phyloP scores from a whole-genome alignment of 1,140 invertebrate genomes.

The Apis laboriosa region DNA sequence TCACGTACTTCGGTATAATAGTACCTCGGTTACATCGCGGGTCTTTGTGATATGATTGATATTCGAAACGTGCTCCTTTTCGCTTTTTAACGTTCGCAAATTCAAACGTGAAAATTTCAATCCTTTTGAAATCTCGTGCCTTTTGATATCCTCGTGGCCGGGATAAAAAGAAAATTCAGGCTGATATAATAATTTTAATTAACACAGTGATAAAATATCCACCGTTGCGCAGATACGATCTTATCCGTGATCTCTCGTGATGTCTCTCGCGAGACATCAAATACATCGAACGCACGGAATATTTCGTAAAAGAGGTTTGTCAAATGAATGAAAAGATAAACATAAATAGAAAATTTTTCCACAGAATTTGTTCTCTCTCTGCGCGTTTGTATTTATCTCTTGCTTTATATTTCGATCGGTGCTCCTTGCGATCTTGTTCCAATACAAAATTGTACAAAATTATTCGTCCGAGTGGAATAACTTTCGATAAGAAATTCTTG shows the following conservation, averaged over 20 bases:
- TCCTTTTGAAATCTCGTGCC: background rate
- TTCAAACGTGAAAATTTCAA: background rate
- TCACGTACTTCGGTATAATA: background rate
- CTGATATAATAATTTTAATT: background rate
- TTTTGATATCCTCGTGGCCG: background rate
- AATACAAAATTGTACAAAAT: background rate
- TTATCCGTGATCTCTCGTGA: background rate
- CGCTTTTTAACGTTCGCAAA: background rate
- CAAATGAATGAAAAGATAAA: background rate
- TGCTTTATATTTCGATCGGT: background rate
- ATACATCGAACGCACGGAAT: too few species aligned
- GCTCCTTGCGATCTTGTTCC: background rate
- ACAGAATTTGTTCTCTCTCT: background rate
- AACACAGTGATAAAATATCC: background rate
- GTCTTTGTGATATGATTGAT: background rate
- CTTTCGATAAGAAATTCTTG: too few species aligned
- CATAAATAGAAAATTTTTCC: background rate
- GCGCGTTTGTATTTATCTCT: background rate
- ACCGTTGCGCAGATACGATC: background rate
- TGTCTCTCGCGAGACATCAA: background rate
- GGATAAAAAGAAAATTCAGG: background rate
- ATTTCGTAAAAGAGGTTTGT: background rate
- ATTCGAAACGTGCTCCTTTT: slow-evolving; percentile 2
- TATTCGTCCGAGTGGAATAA: too few species aligned
- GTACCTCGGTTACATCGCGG: background rate